Evolutionary conservation across 1,140 invertebrate genomes (phyloP), one percentile per base, ranked within the genome.

Genomic region (Aplysia californica): DNA sequence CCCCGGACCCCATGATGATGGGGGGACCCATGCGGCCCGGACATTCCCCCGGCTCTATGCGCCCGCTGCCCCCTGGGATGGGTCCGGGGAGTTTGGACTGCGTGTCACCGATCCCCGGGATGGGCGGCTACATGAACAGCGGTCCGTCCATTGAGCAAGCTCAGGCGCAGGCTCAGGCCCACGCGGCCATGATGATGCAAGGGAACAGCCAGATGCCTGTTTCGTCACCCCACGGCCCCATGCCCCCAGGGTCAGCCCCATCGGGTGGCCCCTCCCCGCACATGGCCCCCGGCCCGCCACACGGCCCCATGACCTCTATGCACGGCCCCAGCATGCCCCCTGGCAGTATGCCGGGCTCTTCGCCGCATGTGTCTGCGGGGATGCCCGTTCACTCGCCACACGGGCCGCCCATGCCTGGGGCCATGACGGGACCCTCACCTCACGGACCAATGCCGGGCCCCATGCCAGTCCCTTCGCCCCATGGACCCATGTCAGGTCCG

Each of bases 101-200:
- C 36, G 61, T 75, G 15, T 75, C 72, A 2, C 72, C 72, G 1
- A 75, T 75, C 1, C 72, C 72, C 29, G 61, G 61, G 1, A 75
- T 75, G 61, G 72, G 61, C 1, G 72, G 61, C 29, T 75, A 66
- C 29, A 65, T 75, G 23, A 73, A 61, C 35, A 66, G 36, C 36
- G 71, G 71, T 3, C 71, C 72, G 21, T 65, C 59, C 5, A 75
- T 75, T 38, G 72, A 75, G 29, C 59, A 65, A n/a, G 72, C 61
- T 3, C 72, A 75, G 39, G 72, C 72, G 2, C 72, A 75, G 29
- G 72, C 72, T 23, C 72, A 75, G n/a, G 61, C 59, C 29, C 72
- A 75, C 50, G 72, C 72, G 39, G 72, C 72, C 2, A 75, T 75
- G 72, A 75, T 75, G 72, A 75, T 75, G 72, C 72, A 75, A 35